Evolutionary conservation across 2,888 invertebrate species (phyloP).

Genomic region (Cyaniris semiargus): DNA sequence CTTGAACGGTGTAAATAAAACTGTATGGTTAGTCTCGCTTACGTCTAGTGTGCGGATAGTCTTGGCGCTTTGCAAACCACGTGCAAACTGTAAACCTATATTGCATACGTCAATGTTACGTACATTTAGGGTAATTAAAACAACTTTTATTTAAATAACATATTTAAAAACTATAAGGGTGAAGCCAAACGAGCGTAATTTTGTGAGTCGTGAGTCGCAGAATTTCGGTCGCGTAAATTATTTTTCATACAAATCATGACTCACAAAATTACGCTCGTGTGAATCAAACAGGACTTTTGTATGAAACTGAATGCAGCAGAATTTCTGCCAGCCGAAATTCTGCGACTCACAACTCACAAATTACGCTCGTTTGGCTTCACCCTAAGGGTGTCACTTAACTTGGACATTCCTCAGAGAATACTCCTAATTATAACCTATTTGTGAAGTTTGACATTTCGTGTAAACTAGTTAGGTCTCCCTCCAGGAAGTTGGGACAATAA

Average conservation of each 20-base stretch:
- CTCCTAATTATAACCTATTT: background rate
- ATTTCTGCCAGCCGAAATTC: too few relatives aligned
- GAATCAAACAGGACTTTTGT: too few relatives aligned
- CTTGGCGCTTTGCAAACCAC: background rate
- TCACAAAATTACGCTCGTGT: too few relatives aligned
- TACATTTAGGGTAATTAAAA: background rate
- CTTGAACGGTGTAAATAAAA: conserved; percentile 6
- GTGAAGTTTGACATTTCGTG: conserved; percentile 11
- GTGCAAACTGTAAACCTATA: background rate
- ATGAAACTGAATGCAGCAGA: too few relatives aligned
- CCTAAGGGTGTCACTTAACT: too few relatives aligned
- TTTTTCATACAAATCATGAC: too few relatives aligned
- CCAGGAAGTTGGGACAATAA: background rate
- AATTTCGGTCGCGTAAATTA: too few relatives aligned
- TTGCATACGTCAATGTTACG: background rate
- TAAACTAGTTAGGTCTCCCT: background rate
- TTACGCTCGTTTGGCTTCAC: too few relatives aligned
- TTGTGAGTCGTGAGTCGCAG: too few relatives aligned
- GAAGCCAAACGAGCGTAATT: too few relatives aligned
- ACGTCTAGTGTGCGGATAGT: background rate
- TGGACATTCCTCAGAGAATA: background rate
- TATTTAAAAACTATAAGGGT: too few relatives aligned
- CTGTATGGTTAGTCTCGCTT: conserved; percentile 21
- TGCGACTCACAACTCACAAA: too few relatives aligned
- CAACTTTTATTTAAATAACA: background rate